phyloP scores from a whole-genome alignment of 23 tunicate species.

The Clavelina lepadiformis region DNA sequence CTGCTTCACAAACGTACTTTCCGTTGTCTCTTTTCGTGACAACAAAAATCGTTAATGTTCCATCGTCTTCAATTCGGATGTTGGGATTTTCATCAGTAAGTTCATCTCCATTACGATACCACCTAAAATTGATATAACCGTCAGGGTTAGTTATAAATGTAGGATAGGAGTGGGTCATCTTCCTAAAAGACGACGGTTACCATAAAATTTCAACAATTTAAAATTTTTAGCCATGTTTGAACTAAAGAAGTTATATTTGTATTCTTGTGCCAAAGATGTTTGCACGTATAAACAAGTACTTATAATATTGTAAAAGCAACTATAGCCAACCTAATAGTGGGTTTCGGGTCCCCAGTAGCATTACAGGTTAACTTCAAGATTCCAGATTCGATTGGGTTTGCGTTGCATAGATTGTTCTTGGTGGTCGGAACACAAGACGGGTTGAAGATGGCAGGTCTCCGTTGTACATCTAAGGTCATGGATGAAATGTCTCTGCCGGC shows the following conservation, averaged over 20 bases:
- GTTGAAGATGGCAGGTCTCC: constrained; percentile 33
- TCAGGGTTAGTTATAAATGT: background rate
- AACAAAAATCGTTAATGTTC: constrained; percentile 50
- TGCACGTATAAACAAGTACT: too few species aligned
- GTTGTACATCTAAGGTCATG: constrained; percentile 67
- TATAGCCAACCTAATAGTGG: constrained; percentile 78
- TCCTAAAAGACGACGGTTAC: too few species aligned
- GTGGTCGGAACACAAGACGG: constrained; percentile 22
- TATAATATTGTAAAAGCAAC: too few species aligned
- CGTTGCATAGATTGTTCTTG: constrained; percentile 28
- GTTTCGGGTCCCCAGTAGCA: constrained; percentile 88
- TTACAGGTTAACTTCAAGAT: constrained; percentile 45
- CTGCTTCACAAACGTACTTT: constrained; percentile 67
- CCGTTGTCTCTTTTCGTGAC: constrained; percentile 68
- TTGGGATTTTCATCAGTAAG: constrained; percentile 40
- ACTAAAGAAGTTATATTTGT: too few species aligned
- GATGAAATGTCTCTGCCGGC: constrained; percentile 67
- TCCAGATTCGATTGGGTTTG: constrained; percentile 41
- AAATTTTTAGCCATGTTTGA: too few species aligned
- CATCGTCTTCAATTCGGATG: constrained; percentile 55
- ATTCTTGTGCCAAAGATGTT: too few species aligned
- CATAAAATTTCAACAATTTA: too few species aligned
- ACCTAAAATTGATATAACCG: constrained; percentile 45
- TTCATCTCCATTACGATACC: constrained; percentile 63
- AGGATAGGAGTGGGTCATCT: too few species aligned